Evolutionary conservation across 2,888 invertebrate genomes (phyloP).

Genomic region (Mesorhabditis sp.): DNA sequence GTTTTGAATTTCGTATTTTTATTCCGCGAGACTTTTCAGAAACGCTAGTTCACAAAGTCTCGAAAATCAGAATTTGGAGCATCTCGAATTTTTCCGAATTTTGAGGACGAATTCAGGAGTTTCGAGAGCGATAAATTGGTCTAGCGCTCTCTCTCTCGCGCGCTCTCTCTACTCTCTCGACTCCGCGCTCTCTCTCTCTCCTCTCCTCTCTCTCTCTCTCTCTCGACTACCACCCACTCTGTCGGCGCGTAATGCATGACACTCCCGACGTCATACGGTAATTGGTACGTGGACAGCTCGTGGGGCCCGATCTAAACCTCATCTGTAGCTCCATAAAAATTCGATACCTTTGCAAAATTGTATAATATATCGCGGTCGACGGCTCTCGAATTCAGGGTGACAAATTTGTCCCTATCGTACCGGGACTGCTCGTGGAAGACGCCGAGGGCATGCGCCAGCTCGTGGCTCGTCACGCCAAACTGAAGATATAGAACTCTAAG

Average conservation of each 20-base stretch:
- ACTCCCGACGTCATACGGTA: conserved; percentile 18
- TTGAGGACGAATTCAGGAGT: too few species aligned
- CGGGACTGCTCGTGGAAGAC: conserved; percentile 33
- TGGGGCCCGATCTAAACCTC: not conserved
- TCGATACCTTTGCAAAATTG: conserved; percentile 40
- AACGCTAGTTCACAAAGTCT: too few species aligned
- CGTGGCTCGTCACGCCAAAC: conserved; percentile 37
- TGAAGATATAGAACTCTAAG: not conserved
- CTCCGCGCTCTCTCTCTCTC: too few species aligned
- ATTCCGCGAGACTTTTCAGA: too few species aligned
- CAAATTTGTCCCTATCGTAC: conserved; percentile 30
- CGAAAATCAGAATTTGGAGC: too few species aligned
- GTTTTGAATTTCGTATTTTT: too few species aligned
- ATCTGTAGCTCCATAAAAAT: not conserved
- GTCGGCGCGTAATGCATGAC: conserved; percentile 23
- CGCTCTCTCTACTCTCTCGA: too few species aligned
- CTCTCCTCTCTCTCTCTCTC: too few species aligned
- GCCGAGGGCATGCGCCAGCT: conserved; percentile 33
- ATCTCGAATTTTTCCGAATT: too few species aligned
- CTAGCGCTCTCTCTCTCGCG: not conserved
- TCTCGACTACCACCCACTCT: conserved; percentile 7
- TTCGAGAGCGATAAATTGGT: too few species aligned
- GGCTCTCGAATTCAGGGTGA: conserved; percentile 29
- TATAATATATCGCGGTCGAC: conserved; percentile 27
- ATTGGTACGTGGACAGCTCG: conserved; percentile 12